Conservation (phyloP, 2,113 vertebrate genomes). For the Rhinoptilus africanus region DNA sequence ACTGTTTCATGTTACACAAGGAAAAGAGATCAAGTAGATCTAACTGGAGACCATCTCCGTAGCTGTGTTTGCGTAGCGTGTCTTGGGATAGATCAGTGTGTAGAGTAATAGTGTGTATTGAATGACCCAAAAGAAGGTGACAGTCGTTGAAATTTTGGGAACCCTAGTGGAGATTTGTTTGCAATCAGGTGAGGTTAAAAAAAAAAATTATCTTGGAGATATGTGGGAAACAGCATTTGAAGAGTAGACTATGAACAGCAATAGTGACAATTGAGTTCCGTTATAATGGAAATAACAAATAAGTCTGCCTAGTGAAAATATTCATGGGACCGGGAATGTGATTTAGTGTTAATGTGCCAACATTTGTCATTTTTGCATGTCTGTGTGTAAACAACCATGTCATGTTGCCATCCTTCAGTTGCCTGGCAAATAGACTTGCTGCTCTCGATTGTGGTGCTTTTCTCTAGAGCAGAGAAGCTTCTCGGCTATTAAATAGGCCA, state of each 20-base stretch:
- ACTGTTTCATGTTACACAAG: background rate
- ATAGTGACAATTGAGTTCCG: background rate
- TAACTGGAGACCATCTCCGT: background rate
- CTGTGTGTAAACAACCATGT: background rate
- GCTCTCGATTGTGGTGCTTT: background rate
- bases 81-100: background rate
- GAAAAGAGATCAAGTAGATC: background rate
- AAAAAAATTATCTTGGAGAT: background rate
- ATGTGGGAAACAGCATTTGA: background rate
- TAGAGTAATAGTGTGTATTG: too few relatives aligned
- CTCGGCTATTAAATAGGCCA: background rate
- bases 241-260: background rate
- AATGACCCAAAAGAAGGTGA: background rate
- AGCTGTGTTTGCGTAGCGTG: background rate
- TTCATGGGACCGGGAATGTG: accelerated
- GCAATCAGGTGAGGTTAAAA: background rate
- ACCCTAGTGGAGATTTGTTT: background rate
- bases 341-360: background rate
- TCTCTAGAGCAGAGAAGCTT: background rate
- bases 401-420: background rate
- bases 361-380: background rate
- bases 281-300: background rate
- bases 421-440: background rate
- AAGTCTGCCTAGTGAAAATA: background rate
- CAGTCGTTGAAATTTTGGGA: background rate